phyloP scores from a whole-genome alignment of 2,888 invertebrate species.

The Buathra laborator region DNA sequence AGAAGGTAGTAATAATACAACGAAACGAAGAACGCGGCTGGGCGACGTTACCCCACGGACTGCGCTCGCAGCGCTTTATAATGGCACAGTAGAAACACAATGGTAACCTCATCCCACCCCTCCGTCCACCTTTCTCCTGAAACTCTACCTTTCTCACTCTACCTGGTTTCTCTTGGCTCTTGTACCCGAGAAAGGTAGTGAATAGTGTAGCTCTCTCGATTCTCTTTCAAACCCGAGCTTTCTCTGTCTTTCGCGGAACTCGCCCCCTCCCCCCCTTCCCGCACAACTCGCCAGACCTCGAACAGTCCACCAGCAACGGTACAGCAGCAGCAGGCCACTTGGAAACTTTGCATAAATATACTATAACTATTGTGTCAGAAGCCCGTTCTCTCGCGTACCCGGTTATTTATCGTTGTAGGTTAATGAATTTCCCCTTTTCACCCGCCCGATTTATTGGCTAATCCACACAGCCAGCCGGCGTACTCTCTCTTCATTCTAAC shows the following conservation, averaged over 20 bases:
- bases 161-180: slow-evolving; percentile 59
- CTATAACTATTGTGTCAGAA: slow-evolving; percentile 82
- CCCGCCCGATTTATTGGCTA: slow-evolving; percentile 79
- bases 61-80: slow-evolving; percentile 75
- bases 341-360: slow-evolving; percentile 83
- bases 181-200: slow-evolving; percentile 41
- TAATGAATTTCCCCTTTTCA: slow-evolving; percentile 82
- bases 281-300: slow-evolving; percentile 16
- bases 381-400: slow-evolving; percentile 70
- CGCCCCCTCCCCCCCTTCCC: slow-evolving; percentile 10
- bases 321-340: slow-evolving; percentile 75
- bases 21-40: slow-evolving; percentile 60
- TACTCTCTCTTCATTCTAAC: slow-evolving; percentile 15
- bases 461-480: slow-evolving; percentile 59
- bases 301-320: slow-evolving; percentile 66
- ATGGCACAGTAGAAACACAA: slow-evolving; percentile 79
- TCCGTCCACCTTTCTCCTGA: background rate
- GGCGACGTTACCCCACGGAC: slow-evolving; percentile 69
- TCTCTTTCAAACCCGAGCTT: slow-evolving; percentile 32
- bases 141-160: slow-evolving; percentile 62
- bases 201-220: slow-evolving; percentile 35
- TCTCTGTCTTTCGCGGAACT: slow-evolving; percentile 52
- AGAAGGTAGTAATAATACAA: slow-evolving; percentile 64
- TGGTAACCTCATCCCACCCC: slow-evolving; percentile 71
- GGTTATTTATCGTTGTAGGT: slow-evolving; percentile 82